Base-by-base conservation (phyloP, 2,888 invertebrate species). In the Idaea biselata region DNA sequence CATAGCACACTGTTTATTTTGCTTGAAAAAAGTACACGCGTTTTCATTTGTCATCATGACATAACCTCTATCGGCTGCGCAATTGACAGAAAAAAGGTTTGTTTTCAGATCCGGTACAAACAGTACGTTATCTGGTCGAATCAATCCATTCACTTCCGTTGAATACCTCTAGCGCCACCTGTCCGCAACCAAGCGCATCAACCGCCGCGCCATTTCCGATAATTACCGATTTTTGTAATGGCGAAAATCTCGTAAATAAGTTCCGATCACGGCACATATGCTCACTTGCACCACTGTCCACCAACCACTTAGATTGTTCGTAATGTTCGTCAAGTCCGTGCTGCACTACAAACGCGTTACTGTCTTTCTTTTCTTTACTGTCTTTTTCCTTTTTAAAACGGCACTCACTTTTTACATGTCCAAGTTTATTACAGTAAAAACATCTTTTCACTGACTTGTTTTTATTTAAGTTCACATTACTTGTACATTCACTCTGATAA, bases 91-190 rank as follows among this genome's bases (percentile, higher is more conserved):
- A 6, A 75, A 73, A 1, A 75, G 32, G 17, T 75, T 72, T 11
- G 63, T 67, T 56, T 69, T 67, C 18, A 73, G 57, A 56, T 70
- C 68, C 0, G 72, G 32, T 16, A 44, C 58, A 33, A 58, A 66
- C 6, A 75, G 25, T 0, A 77, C 75, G 18, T 73, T 71, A 18
- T 74, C 68, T 61, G 55, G 66, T 63, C 1, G 74, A 73, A 3
- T 71, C 58, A 16, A 75, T 63, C 71, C 72, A 77, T 60, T 70
- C 67, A 6, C 1, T 59, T 1, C 74, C 73, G 16, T 74, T 65
- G 5, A 2, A 67, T 0, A 71, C 72, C 57, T 71, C 60, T 6
- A 70, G 53, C 31, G 63, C 68, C 63, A 72, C 25, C 68, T 73
- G 67, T 58, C 73, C 73, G 18, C 25, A 65, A 0, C 72, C 74